A percentile compares a stretch with the other conserved stretches of the same genome.
Evolutionary conservation across 2,888 invertebrate genomes (phyloP).

Genomic region (Lumbricus terrestris): DNA sequence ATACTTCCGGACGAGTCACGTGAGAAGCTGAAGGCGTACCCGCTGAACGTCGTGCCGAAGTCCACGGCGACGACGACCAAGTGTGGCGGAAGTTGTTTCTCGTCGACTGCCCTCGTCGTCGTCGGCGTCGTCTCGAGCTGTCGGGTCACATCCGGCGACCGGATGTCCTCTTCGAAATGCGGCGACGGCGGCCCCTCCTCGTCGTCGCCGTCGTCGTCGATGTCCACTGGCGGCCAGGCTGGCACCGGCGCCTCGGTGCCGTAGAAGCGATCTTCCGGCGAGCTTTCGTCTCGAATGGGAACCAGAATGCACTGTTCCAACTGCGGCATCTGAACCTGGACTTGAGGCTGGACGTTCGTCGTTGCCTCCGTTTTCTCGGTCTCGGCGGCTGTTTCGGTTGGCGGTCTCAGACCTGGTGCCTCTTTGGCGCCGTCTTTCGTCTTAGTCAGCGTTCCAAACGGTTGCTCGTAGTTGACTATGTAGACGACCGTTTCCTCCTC

Average conservation of each 20-base stretch:
- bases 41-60: slow-evolving; percentile 66
- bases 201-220: too few relatives aligned
- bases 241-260: slow-evolving; percentile 43
- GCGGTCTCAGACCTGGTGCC: not conserved
- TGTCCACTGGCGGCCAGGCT: not conserved
- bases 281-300: slow-evolving; percentile 40
- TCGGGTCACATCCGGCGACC: not conserved
- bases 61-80: slow-evolving; percentile 65
- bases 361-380: not conserved
- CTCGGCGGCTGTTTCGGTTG: not conserved
- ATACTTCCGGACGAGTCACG: slow-evolving; percentile 63
- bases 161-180: slow-evolving; percentile 59
- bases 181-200: too few relatives aligned
- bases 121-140: slow-evolving; percentile 31
- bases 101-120: slow-evolving; percentile 41
- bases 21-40: slow-evolving; percentile 64
- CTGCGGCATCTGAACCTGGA: slow-evolving; percentile 11
- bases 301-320: slow-evolving; percentile 12
- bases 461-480: slow-evolving; percentile 22
- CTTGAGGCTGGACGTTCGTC: not conserved
- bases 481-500: slow-evolving; percentile 20
- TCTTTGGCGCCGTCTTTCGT: not conserved
- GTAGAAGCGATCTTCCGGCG: slow-evolving; percentile 64
- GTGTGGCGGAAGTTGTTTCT: slow-evolving; percentile 43
- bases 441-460: not conserved